These are phyloP conservation scores for Biston betularia DNA, from an alignment of 2,888 invertebrate genomes.

Conservation along the genomic window DNA sequence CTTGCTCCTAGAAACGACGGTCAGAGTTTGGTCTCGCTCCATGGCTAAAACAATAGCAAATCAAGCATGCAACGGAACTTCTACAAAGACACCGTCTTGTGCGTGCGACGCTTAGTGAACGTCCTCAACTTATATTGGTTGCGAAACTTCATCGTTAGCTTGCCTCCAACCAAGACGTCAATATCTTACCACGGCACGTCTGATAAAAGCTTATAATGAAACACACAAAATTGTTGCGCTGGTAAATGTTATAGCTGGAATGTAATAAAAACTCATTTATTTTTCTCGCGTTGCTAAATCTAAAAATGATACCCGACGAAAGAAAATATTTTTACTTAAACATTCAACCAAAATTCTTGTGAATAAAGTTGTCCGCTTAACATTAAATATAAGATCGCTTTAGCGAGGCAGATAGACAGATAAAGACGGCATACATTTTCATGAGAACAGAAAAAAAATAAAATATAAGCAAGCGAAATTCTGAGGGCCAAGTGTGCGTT, in stretches of 20 bases:
- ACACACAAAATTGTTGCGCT: not conserved
- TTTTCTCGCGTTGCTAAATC: conserved; percentile 60
- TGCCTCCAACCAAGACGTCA: conserved; percentile 58
- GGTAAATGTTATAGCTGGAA: conserved; percentile 45
- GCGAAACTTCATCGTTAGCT: conserved; percentile 73
- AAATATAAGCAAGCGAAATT: conserved; percentile 71
- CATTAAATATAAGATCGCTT: conserved; percentile 79
- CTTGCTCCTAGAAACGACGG: conserved; percentile 67
- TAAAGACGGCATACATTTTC: conserved; percentile 78
- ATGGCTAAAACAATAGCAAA: conserved; percentile 81
- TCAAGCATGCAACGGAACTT: conserved; percentile 84
- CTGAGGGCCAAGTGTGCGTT: conserved; percentile 68
- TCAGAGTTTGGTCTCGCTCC: conserved; percentile 75
- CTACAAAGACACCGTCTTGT: conserved; percentile 80
- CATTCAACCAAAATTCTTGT: conserved; percentile 62
- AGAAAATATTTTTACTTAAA: conserved; percentile 62
- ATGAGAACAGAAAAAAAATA: conserved; percentile 69
- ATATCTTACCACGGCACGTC: conserved; percentile 3
- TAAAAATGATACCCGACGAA: conserved; percentile 62
- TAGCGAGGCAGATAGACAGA: conserved; percentile 74
- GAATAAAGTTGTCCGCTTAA: conserved; percentile 73
- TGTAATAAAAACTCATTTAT: conserved; percentile 52
- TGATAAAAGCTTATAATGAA: not conserved
- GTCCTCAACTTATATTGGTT: conserved; percentile 82
- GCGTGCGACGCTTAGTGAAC: conserved; percentile 80